phyloP scores from a whole-genome alignment of 2,797 vertebrate species.

The Typhlichthys eigenmanni region DNA sequence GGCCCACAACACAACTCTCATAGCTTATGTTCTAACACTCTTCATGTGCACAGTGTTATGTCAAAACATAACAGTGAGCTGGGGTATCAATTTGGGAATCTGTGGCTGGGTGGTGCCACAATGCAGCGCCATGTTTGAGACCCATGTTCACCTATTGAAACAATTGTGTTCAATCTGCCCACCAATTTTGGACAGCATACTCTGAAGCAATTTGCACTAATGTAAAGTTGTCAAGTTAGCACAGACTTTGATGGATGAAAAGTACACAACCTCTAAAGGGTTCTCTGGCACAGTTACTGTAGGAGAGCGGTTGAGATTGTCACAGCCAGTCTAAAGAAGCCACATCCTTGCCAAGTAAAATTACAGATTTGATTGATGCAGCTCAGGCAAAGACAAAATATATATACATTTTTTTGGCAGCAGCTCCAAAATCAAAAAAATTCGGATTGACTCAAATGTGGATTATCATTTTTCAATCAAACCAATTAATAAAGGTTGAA shows the following conservation, averaged over 20 bases:
- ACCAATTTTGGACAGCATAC: conserved; percentile 20
- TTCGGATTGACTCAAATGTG: conserved; percentile 47
- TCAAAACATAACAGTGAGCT: conserved; percentile 16
- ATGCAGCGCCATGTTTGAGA: background rate
- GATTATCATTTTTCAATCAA: too few species aligned
- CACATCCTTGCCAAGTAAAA: conserved; percentile 38
- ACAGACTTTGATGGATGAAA: conserved; percentile 61
- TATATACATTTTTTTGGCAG: conserved; percentile 27
- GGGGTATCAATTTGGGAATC: conserved; percentile 7
- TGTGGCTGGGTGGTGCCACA: too few species aligned
- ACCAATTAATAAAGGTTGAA: too few species aligned
- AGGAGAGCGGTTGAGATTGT: conserved; percentile 19
- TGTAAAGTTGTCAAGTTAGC: conserved; percentile 62
- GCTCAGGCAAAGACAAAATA: conserved; percentile 48
- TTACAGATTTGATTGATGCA: conserved; percentile 64
- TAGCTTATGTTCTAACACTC: background rate
- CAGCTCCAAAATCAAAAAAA: conserved; percentile 42
- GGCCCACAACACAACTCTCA: too few species aligned
- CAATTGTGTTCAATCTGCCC: conserved; percentile 6
- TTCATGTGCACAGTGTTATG: background rate
- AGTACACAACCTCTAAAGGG: conserved; percentile 46
- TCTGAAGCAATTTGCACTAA: conserved; percentile 67
- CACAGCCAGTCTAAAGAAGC: conserved; percentile 15
- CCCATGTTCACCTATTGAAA: too few species aligned
- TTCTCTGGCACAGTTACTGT: conserved; percentile 46